Evolutionary conservation across 2,797 vertebrate species (phyloP).

Genomic region (Melanotaenia parkinsoni): DNA sequence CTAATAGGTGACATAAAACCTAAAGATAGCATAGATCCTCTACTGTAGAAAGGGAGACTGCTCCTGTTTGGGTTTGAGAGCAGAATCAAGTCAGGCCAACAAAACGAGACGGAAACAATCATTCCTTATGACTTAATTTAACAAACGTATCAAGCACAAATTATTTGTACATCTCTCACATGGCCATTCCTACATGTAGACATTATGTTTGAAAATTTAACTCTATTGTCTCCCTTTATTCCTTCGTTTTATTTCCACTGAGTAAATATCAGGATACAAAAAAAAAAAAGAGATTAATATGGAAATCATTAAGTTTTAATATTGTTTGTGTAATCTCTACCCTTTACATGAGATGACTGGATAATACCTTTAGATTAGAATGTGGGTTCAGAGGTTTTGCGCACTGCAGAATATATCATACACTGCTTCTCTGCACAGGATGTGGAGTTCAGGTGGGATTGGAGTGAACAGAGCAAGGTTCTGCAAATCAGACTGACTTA

Average conservation of each 20-base stretch:
- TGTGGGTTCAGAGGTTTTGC: slow-evolving; percentile 41
- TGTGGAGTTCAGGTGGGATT: slow-evolving; percentile 45
- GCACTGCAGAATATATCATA: slow-evolving; percentile 42
- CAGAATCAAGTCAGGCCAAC: neutral
- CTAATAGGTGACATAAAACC: neutral
- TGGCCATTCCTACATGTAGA: too few relatives aligned
- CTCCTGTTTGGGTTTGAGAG: neutral
- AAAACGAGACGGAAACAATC: too few relatives aligned
- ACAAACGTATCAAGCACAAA: too few relatives aligned
- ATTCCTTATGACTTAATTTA: too few relatives aligned
- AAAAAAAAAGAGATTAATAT: too few relatives aligned
- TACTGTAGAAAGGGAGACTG: too few relatives aligned
- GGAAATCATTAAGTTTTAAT: neutral
- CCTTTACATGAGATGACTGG: slow-evolving; percentile 43
- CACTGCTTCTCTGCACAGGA: slow-evolving; percentile 44
- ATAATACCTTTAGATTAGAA: slow-evolving; percentile 63
- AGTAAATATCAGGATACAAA: too few relatives aligned
- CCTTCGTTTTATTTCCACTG: too few relatives aligned
- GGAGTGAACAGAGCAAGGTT: slow-evolving; percentile 51
- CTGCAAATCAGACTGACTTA: slow-evolving; percentile 57
- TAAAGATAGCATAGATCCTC: too few relatives aligned
- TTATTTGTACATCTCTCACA: too few relatives aligned
- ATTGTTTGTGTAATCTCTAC: neutral
- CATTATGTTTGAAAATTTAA: too few relatives aligned
- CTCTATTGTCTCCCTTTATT: too few relatives aligned